These are phyloP conservation scores for Lutraria lutraria DNA, from an alignment of 2,888 invertebrate genomes.

Conservation along the genomic window DNA sequence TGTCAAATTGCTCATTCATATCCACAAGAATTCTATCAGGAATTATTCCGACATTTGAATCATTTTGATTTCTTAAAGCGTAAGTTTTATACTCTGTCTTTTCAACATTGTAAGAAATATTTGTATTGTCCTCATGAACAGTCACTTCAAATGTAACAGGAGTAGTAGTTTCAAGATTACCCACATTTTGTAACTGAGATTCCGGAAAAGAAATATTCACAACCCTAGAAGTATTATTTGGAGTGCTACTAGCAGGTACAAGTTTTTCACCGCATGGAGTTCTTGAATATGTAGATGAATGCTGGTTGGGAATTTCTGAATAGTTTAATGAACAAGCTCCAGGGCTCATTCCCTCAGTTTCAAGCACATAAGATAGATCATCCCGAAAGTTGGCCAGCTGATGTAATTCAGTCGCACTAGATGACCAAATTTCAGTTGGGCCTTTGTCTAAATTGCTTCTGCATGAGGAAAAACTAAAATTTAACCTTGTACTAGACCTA, in stretches of 20 bases:
- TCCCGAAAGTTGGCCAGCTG: constrained; percentile 52
- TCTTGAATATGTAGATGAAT: constrained; percentile 60
- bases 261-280: constrained; percentile 47
- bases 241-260: constrained; percentile 59
- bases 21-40: constrained; percentile 80
- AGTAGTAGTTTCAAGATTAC: constrained; percentile 42
- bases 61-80: constrained; percentile 68
- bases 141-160: constrained; percentile 79
- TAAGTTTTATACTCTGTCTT: constrained; percentile 80
- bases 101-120: constrained; percentile 80
- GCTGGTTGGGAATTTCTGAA: constrained; percentile 69
- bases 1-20: constrained; percentile 73
- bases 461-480: constrained; percentile 54
- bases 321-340: constrained; percentile 53
- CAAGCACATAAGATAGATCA: constrained; percentile 69
- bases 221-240: constrained; percentile 44
- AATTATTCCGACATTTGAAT: constrained; percentile 55
- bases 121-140: constrained; percentile 79
- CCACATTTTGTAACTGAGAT: constrained; percentile 56
- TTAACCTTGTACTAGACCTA: constrained; percentile 56
- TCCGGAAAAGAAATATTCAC: constrained; percentile 62
- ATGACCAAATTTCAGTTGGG: constrained; percentile 73
- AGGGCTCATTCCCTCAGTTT: constrained; percentile 72
- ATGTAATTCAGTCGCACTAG: constrained; percentile 62
- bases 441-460: constrained; percentile 65